Evolutionary conservation across 2,888 invertebrate species (phyloP).

Genomic region (Chrysotoxum bicinctum): DNA sequence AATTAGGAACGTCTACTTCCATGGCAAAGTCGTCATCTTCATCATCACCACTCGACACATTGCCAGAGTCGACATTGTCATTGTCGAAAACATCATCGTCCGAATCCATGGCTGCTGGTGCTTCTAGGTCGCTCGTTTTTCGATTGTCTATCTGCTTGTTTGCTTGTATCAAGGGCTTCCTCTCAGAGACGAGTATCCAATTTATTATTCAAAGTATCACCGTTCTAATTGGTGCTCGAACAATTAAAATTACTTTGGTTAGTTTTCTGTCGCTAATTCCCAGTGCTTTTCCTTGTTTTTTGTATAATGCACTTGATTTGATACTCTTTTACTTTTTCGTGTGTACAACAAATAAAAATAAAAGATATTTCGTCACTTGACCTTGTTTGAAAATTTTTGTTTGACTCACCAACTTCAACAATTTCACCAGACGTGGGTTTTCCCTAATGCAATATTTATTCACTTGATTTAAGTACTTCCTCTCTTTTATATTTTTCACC

Average conservation of each 20-base stretch:
- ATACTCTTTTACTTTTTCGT: slow-evolving; percentile 29
- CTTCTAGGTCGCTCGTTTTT: slow-evolving; percentile 34
- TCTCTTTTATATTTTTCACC: slow-evolving; percentile 5
- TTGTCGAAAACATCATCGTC: slow-evolving; percentile 92
- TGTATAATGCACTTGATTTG: slow-evolving; percentile 66
- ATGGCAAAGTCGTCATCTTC: slow-evolving; percentile 94
- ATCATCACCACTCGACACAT: slow-evolving; percentile 93
- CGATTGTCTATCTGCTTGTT: slow-evolving; percentile 1
- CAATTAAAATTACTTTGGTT: slow-evolving; percentile 5
- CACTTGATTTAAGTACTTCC: slow-evolving; percentile 1
- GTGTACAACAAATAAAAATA: slow-evolving; percentile 55
- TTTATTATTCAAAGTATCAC: slow-evolving; percentile 20
- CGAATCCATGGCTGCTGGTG: slow-evolving; percentile 88
- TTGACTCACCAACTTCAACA: slow-evolving; percentile 12
- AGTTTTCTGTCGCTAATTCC: slow-evolving; percentile 22
- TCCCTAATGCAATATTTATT: background rate
- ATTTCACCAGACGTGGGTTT: background rate
- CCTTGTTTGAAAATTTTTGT: slow-evolving; percentile 70
- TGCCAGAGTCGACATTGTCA: slow-evolving; percentile 92
- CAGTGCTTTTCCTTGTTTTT: slow-evolving; percentile 33
- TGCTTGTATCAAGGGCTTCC: slow-evolving; percentile 39
- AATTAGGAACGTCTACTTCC: slow-evolving; percentile 90
- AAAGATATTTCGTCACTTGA: slow-evolving; percentile 70
- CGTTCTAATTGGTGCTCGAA: slow-evolving; percentile 18
- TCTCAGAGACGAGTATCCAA: slow-evolving; percentile 20